Base-by-base conservation (phyloP, 2,113 vertebrate genomes). In the Ellobius talpinus region DNA sequence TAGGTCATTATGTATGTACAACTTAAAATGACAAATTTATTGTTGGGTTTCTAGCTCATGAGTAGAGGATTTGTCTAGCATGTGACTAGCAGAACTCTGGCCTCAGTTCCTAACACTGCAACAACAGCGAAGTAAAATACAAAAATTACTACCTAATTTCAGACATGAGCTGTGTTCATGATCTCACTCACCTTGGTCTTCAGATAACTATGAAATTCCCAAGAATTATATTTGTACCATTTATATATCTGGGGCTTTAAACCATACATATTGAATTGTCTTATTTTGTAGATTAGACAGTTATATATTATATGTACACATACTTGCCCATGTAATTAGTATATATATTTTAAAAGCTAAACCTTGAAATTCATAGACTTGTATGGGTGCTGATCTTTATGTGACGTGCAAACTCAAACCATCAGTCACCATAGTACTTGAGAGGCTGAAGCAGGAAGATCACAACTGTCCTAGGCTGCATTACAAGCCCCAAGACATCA, bases 141-240 rank as follows among this genome's bases (percentile, higher is more conserved):
- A 47, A 87, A 63, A 21, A 63, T 58, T 33, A 36, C 29, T 39
- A 24, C 78, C n/a, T 55, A 89, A 36, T n/a, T 74, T 33, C 61
- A 92, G 31, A 92, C 65, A 88, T 52, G 19, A 96, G 36, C 21
- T 4, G 29, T 91, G 19, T 21, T 58, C 0, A 21, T 0, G 58
- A 58, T 58, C 19, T 58, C 6, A 1, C 19, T 58, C 58, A 58
- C 55, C 5, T 58, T 4, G 70, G n/a, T 47, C 90, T 45, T 81
- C 55, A 52, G 50, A 70, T 61, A 89, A 78, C 45, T 66, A 17
- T 91, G 58, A 92, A 72, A 96, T 95, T 89, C 76, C 63, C 24
- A 79, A 95, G 45, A 93, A 82, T 72, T 90, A 1, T 11, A 74
- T n/a, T 52, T n/a, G 24, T 86, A 10, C 16, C n/a, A 13, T 70